Percentiles rank a stretch among this genome's conserved stretches.
These are phyloP conservation scores for Tetrax tetrax DNA, from an alignment of 2,113 vertebrate species.

Conservation along the genomic window DNA sequence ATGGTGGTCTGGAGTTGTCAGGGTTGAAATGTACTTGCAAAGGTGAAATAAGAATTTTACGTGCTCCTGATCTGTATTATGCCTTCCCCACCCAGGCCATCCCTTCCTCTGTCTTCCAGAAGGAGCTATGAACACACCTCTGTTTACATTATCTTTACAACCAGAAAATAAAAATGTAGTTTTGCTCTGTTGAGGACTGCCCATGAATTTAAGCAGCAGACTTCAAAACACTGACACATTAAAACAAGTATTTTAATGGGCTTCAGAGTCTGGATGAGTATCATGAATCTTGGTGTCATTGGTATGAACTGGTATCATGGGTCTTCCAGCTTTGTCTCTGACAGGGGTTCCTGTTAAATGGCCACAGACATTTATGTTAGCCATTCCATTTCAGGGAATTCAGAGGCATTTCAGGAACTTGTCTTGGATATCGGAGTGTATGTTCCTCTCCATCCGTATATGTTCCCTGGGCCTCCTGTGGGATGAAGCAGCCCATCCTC, in stretches of 20 bases:
- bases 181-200: background rate
- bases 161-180: background rate
- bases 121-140: background rate
- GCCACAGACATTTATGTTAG: background rate
- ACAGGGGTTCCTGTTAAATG: background rate
- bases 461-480: background rate
- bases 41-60: background rate
- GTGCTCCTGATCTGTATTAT: background rate
- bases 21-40: background rate
- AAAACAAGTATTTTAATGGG: background rate
- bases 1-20: background rate
- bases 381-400: background rate
- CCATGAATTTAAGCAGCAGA: background rate
- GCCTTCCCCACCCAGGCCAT: background rate
- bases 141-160: background rate
- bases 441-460: accelerated
- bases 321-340: background rate
- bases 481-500: background rate
- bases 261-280: background rate
- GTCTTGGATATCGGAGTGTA: background rate
- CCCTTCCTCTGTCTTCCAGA: background rate
- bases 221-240: background rate
- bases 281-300: background rate
- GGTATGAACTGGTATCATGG: background rate
- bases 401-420: background rate